Evolutionary conservation across 2,797 vertebrate genomes (phyloP).

Genomic region (Urocyon cinereoargenteus): DNA sequence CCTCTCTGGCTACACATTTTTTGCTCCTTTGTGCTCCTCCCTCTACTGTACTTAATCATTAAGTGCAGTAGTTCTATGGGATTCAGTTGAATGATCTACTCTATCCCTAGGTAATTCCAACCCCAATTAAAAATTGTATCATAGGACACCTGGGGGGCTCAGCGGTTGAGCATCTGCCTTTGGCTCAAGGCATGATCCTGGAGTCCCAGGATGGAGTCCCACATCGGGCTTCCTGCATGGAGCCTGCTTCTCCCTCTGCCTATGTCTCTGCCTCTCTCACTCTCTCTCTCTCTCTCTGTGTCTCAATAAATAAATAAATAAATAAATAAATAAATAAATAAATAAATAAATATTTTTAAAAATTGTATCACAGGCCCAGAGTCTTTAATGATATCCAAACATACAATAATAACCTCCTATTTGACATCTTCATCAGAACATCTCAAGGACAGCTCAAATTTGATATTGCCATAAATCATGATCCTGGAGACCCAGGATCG

Average conservation of each 20-base stretch:
- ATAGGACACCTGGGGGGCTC: background rate
- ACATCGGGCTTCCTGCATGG: too few species aligned
- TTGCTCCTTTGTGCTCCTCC: background rate
- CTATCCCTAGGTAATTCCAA: conserved; percentile 7
- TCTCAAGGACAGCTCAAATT: conserved; percentile 22
- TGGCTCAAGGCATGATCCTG: too few species aligned
- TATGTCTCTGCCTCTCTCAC: too few species aligned
- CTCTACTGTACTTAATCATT: conserved; percentile 14
- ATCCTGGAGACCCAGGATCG: too few species aligned
- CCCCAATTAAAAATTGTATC: background rate
- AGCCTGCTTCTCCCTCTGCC: too few species aligned
- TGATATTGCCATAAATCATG: background rate
- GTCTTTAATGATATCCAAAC: background rate
- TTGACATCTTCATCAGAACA: background rate
- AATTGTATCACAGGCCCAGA: background rate
- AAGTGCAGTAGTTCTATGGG: background rate
- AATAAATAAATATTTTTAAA: background rate
- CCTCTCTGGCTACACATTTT: background rate
- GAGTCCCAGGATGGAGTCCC: too few species aligned
- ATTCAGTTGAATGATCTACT: background rate
- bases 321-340: too few species aligned
- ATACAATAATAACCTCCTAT: background rate
- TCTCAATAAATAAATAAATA: too few species aligned
- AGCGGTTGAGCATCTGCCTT: too few species aligned
- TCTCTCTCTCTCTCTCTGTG: too few species aligned